Evolutionary conservation across 2,888 invertebrate species (phyloP), one percentile per base, ranked within the genome.

Genomic region (Andrena trimmerana): DNA sequence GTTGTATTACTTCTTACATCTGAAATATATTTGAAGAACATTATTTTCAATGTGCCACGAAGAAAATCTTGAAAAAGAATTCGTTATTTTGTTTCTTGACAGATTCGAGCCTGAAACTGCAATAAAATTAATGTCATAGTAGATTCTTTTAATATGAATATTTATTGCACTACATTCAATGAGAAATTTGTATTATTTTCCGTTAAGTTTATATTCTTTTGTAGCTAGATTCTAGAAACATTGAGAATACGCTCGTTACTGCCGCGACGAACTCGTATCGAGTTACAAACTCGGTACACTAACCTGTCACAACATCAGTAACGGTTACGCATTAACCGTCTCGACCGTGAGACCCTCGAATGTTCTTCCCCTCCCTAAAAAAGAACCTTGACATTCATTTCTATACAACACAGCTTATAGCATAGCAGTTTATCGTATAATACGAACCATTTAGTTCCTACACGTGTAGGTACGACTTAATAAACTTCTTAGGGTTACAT

Each of bases 181-280:
- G 36, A 42, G 3, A 42, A 13, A 13, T 42, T 42, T 13, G 36
- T 42, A 3, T 42, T 42, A 42, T 13, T 13, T 42, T 42, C 13
- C 36, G 36, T 42, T 42, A 42, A 42, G 36, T 42, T 3, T 42
- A 42, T 42, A 42, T 3, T n/a, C 1, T n/a, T 50, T 50, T 50
- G 50, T 50, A 50, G n/a, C 1, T 50, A 6, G 33, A 33, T 36
- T 36, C 2, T 36, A 36, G 50, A 52, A 52, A 52, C 50, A 20
- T 52, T 52, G 50, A n/a, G 20, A n/a, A n/a, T 50, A 50, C 50
- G n/a, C n/a, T 50, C 36, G 50, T n/a, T n/a, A n/a, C n/a, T n/a
- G n/a, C 36, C 5, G n/a, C 50, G 5, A 7, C 50, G 50, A 52
- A 7, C 1, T 52, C 42, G 52, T 52, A 52, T 52, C 20, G 52